Conservation (phyloP, 2,888 invertebrate genomes). For the Pandemis corylana region DNA sequence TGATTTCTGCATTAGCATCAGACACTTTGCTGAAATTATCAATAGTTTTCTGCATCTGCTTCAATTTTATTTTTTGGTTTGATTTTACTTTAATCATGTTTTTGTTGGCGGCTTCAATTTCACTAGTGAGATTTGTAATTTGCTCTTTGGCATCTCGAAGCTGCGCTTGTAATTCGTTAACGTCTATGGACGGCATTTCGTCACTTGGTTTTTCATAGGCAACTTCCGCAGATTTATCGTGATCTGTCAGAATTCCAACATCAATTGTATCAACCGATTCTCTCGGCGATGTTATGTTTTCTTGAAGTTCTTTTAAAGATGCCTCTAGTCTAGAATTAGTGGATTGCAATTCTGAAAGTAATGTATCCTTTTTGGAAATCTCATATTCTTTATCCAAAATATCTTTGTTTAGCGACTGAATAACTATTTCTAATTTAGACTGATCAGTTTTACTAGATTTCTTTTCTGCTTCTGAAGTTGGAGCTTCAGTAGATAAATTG, state of each 20-base stretch:
- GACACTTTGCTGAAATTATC: slow-evolving; percentile 87
- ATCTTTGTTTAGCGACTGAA: slow-evolving; percentile 80
- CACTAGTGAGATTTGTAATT: slow-evolving; percentile 86
- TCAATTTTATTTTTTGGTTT: slow-evolving; percentile 88
- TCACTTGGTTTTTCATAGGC: slow-evolving; percentile 44
- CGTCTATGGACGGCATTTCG: slow-evolving; percentile 44
- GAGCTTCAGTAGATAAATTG: slow-evolving; percentile 70
- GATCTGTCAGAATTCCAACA: slow-evolving; percentile 61
- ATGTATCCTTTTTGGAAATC: slow-evolving; percentile 75
- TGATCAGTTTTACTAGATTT: slow-evolving; percentile 68
- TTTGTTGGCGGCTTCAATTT: slow-evolving; percentile 90
- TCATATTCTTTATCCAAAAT: slow-evolving; percentile 77
- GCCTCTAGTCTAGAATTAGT: slow-evolving; percentile 50
- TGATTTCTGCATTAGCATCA: slow-evolving; percentile 88
- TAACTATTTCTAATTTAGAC: slow-evolving; percentile 67
- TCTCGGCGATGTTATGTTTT: slow-evolving; percentile 44
- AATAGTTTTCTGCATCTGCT: slow-evolving; percentile 90
- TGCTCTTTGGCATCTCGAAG: slow-evolving; percentile 75
- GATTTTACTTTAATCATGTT: slow-evolving; percentile 91
- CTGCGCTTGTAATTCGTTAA: slow-evolving; percentile 72
- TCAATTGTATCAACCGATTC: slow-evolving; percentile 54
- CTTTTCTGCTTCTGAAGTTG: slow-evolving; percentile 72
- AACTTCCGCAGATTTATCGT: slow-evolving; percentile 43
- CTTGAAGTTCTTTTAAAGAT: slow-evolving; percentile 52
- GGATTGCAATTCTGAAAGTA: slow-evolving; percentile 68